Evolutionary conservation across 1,140 invertebrate species (phyloP), one percentile per base, ranked within the genome.

Genomic region (Neodiprion fabricii): DNA sequence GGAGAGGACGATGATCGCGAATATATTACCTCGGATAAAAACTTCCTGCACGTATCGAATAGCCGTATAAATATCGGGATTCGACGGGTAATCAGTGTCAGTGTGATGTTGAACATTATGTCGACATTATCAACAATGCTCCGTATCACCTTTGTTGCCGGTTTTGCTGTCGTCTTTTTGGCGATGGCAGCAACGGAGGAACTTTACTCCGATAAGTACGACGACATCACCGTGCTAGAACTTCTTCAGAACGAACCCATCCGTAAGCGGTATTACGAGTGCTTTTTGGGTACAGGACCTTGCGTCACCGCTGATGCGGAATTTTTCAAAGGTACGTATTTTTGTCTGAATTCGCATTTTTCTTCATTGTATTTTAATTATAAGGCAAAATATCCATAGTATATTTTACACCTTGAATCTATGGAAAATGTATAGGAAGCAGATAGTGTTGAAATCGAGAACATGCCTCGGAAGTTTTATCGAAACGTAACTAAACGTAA

Each of bases 251-350:
- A 75, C 70, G 28, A 70, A 21, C 68, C 73, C 48, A 73, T 73
- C 48, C 73, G 79, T 11, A 69, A 77, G 21, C 70, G 67, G 9
- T 81, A 81, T 67, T 71, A 76, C 48, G 71, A 74, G 28, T 81
- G 79, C 47, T 77, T 74, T 50, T 1, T 74, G 11, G 76, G 67
- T 1, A 76, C 40, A 23, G 73, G 70, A 47, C 77, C 75, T 4
- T 81, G 79, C 67, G 5, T 74, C 0, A 79, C 78, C 3, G 69
- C 76, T n/a, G 79, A 78, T 70, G 75, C 79, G 9, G 78, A 74
- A 70, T 79, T 76, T 48, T 78, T 79, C 53, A 76, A 71, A 78
- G 77, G 79, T 78, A 72, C 50, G 50, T 53, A 14, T 14, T 10
- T 53, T 53, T 21, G 17, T 21, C 17, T 21, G 17, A 21, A 21